phyloP scores from a whole-genome alignment of 2,888 invertebrate genomes.

The Protophormia terraenovae region DNA sequence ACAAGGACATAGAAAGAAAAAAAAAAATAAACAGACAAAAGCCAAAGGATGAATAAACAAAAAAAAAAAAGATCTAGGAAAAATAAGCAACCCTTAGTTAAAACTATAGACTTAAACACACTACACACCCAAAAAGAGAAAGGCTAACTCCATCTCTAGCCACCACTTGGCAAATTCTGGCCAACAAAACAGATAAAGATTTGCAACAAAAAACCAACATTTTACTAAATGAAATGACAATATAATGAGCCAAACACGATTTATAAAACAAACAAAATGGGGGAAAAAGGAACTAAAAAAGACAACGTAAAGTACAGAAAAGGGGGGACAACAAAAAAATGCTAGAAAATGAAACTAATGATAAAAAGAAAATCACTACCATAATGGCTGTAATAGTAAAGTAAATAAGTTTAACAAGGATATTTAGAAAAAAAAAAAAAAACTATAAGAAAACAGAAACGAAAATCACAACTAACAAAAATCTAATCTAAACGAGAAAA shows the following conservation, averaged over 20 bases:
- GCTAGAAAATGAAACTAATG: slow-evolving; percentile 1
- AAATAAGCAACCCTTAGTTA: slow-evolving; percentile 52
- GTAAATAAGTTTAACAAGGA: slow-evolving; percentile 58
- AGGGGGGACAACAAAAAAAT: not conserved
- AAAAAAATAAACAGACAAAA: not conserved
- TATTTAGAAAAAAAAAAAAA: slow-evolving; percentile 18
- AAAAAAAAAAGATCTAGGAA: not conserved
- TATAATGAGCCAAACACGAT: slow-evolving; percentile 76
- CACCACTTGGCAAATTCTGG: not conserved
- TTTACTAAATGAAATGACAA: slow-evolving; percentile 75
- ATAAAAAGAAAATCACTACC: slow-evolving; percentile 68
- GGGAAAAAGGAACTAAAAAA: slow-evolving; percentile 30
- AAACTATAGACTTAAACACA: slow-evolving; percentile 6
- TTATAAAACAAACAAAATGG: slow-evolving; percentile 51
- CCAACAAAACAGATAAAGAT: slow-evolving; percentile 44
- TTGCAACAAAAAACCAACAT: slow-evolving; percentile 52
- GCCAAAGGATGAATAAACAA: slow-evolving; percentile 46
- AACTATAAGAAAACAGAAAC: slow-evolving; percentile 8
- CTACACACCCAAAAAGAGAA: not conserved
- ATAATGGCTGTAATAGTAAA: slow-evolving; percentile 65
- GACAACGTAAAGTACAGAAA: not conserved
- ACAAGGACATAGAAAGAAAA: slow-evolving; percentile 36
- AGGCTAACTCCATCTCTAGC: slow-evolving; percentile 25
- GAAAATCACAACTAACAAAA: slow-evolving; percentile 33
- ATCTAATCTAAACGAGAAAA: slow-evolving; percentile 40